These are phyloP conservation scores for Calycopis cecrops DNA, from an alignment of 1,140 invertebrate genomes.

Conservation along the genomic window DNA sequence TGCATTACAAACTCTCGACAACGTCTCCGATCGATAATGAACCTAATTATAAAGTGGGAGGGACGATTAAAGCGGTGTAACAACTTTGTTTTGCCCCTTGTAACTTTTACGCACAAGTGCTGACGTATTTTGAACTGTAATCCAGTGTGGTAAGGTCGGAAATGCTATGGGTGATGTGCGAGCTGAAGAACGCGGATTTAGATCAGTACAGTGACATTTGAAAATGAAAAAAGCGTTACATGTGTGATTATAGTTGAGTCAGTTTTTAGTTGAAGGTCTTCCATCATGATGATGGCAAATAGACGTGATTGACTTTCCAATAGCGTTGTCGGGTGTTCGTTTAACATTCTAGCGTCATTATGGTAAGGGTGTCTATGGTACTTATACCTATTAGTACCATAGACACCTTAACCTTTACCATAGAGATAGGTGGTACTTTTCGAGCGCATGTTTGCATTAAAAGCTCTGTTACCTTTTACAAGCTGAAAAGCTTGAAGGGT, in stretches of 20 bases:
- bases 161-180: constrained; percentile 17
- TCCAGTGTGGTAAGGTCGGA: not conserved
- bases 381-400: too few species aligned
- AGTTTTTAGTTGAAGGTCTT: not conserved
- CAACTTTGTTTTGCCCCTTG: constrained; percentile 28
- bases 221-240: constrained; percentile 44
- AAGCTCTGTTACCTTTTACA: too few species aligned
- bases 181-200: constrained; percentile 24
- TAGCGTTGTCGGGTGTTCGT: not conserved
- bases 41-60: constrained; percentile 35
- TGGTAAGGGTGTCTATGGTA: not conserved
- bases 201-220: constrained; percentile 61
- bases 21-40: constrained; percentile 35
- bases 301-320: not conserved
- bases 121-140: constrained; percentile 34
- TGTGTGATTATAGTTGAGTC: constrained; percentile 24
- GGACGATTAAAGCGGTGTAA: constrained; percentile 25
- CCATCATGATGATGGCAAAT: not conserved
- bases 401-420: too few species aligned
- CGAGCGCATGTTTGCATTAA: too few species aligned
- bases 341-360: not conserved
- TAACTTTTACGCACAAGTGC: constrained; percentile 28
- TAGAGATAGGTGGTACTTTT: too few species aligned
- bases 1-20: constrained; percentile 47
- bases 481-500: too few species aligned